Conservation (phyloP, 2,888 invertebrate species). For the Tiliacea citrago region DNA sequence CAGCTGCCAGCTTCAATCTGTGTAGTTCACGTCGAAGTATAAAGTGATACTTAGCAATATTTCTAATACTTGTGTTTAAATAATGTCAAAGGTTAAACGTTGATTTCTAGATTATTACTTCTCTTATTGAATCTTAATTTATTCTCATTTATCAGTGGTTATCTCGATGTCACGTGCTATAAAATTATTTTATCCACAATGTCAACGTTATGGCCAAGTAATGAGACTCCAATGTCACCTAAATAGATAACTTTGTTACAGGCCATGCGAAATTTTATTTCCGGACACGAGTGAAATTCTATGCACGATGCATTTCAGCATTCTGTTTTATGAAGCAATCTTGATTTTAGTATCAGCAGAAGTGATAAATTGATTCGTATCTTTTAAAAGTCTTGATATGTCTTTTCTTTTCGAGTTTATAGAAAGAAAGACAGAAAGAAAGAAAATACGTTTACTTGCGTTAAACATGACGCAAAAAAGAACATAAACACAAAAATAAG, state of each 20-base stretch:
- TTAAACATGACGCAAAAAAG: too few relatives aligned
- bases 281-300: constrained; percentile 3
- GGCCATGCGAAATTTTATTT: constrained; percentile 22
- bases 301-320: constrained; percentile 12
- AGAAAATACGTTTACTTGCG: too few relatives aligned
- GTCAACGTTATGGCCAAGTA: constrained; percentile 32
- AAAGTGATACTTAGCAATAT: background rate
- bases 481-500: too few relatives aligned
- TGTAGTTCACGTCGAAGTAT: background rate
- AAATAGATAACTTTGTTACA: constrained; percentile 49
- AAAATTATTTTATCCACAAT: constrained; percentile 35
- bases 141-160: background rate
- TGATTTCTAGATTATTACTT: background rate
- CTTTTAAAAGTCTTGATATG: constrained; percentile 18
- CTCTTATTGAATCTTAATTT: constrained; percentile 2
- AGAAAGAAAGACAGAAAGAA: too few relatives aligned
- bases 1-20: background rate
- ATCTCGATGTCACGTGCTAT: constrained; percentile 22
- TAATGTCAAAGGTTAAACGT: background rate
- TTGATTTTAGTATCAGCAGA: background rate
- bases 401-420: constrained; percentile 5
- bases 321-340: constrained; percentile 10
- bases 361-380: constrained; percentile 7
- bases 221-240: constrained; percentile 53
- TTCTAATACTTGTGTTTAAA: background rate